These are phyloP conservation scores for Drosophila rellima DNA, from an alignment of 2,888 invertebrate species.

Conservation along the genomic window DNA sequence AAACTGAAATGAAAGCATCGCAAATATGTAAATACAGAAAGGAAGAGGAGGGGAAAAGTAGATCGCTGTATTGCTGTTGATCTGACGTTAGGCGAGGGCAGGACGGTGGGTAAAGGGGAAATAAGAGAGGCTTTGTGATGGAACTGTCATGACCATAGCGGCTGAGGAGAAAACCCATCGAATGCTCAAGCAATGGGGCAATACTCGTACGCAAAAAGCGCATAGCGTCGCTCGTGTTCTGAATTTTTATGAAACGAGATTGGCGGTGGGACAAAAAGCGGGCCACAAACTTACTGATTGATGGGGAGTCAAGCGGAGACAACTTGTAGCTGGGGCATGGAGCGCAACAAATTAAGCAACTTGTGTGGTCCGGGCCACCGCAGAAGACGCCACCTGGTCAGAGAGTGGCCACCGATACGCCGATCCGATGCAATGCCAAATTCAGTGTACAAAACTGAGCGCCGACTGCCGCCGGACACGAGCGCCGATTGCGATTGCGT, in stretches of 20 bases:
- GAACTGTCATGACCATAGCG: constrained; percentile 40
- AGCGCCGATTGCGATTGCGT: constrained; percentile 50
- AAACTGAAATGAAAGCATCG: not conserved
- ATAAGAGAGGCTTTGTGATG: constrained; percentile 17
- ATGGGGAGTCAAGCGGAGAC: constrained; percentile 79
- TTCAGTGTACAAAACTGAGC: constrained; percentile 60
- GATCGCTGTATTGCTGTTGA: not conserved
- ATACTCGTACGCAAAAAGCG: constrained; percentile 53
- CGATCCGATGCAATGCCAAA: constrained; percentile 64
- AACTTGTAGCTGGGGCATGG: constrained; percentile 64
- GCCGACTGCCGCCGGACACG: constrained; percentile 66
- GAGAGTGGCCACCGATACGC: constrained; percentile 16
- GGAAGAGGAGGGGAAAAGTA: not conserved
- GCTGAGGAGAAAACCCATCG: constrained; percentile 31
- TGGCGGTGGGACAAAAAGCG: constrained; percentile 46
- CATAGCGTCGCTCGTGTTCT: constrained; percentile 69
- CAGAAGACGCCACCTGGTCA: constrained; percentile 78
- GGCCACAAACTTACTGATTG: constrained; percentile 66
- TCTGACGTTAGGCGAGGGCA: not conserved
- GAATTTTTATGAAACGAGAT: constrained; percentile 73
- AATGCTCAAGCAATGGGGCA: constrained; percentile 34
- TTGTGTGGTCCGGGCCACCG: constrained; percentile 74
- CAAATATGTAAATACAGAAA: constrained; percentile 4
- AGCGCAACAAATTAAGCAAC: constrained; percentile 79
- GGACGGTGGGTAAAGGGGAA: not conserved